A percentile compares a stretch with the other conserved stretches of the same genome.
phyloP scores from a whole-genome alignment of 2,113 vertebrate genomes.

The Scalopus aquaticus region DNA sequence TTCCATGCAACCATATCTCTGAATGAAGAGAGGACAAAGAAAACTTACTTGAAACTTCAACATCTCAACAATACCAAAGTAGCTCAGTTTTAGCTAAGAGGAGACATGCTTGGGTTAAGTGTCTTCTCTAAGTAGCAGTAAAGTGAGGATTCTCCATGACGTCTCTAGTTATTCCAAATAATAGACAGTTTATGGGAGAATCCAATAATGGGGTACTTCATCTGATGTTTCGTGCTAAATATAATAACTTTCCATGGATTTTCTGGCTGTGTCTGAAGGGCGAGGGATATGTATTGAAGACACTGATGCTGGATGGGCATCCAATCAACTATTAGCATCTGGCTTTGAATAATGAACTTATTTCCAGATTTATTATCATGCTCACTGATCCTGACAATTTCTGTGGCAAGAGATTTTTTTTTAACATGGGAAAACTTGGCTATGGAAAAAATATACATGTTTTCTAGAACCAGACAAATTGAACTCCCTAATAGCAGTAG shows the following conservation, averaged over 20 bases:
- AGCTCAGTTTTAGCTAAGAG: not conserved
- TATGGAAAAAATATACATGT: not conserved
- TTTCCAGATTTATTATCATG: not conserved
- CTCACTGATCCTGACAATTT: not conserved
- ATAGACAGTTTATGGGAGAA: not conserved
- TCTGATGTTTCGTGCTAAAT: not conserved
- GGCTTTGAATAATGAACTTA: not conserved
- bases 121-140: not conserved
- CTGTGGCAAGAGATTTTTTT: not conserved
- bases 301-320: not conserved
- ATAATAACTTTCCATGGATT: not conserved
- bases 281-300: not conserved
- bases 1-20: not conserved
- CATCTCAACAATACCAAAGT: not conserved
- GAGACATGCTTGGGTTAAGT: not conserved
- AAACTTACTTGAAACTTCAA: constrained; percentile 16
- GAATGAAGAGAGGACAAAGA: not conserved
- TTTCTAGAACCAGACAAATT: not conserved
- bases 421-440: not conserved
- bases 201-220: not conserved
- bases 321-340: not conserved
- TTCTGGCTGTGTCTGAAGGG: not conserved
- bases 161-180: not conserved
- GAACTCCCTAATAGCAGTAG: not conserved
- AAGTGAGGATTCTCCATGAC: not conserved